phyloP scores from a whole-genome alignment of 1,140 invertebrate genomes.

The Holcopasites calliopsidis region DNA sequence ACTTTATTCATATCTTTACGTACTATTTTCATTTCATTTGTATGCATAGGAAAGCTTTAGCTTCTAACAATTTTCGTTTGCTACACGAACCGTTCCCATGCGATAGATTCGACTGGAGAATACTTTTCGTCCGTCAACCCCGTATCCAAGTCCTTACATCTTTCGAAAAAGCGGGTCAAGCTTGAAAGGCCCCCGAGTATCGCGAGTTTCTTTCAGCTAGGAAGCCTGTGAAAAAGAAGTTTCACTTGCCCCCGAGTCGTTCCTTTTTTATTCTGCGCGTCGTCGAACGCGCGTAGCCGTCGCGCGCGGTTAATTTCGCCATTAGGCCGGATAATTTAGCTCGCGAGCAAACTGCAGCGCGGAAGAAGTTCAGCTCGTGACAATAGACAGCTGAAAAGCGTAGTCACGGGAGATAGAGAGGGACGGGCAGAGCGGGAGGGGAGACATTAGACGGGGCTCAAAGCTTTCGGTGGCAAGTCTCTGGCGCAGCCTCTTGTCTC shows the following conservation, averaged over 20 bases:
- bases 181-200: background rate
- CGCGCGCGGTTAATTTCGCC: conserved; percentile 13
- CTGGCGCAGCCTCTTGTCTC: conserved; percentile 45
- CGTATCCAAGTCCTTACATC: background rate
- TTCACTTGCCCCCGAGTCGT: background rate
- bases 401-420: background rate
- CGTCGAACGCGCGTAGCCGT: background rate
- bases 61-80: too few relatives aligned
- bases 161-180: background rate
- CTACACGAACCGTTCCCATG: too few relatives aligned
- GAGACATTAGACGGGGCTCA: conserved; percentile 21
- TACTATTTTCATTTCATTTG: too few relatives aligned
- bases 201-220: background rate
- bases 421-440: too few relatives aligned
- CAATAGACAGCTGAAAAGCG: conserved; percentile 34
- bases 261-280: background rate
- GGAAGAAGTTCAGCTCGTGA: conserved; percentile 32
- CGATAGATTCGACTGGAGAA: too few relatives aligned
- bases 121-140: too few relatives aligned
- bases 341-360: conserved; percentile 17
- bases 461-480: conserved; percentile 46
- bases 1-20: too few relatives aligned
- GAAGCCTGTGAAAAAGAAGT: background rate
- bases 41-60: too few relatives aligned
- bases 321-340: conserved; percentile 45